Conservation (phyloP, 2,888 invertebrate genomes). For the Idaea dimidiata region DNA sequence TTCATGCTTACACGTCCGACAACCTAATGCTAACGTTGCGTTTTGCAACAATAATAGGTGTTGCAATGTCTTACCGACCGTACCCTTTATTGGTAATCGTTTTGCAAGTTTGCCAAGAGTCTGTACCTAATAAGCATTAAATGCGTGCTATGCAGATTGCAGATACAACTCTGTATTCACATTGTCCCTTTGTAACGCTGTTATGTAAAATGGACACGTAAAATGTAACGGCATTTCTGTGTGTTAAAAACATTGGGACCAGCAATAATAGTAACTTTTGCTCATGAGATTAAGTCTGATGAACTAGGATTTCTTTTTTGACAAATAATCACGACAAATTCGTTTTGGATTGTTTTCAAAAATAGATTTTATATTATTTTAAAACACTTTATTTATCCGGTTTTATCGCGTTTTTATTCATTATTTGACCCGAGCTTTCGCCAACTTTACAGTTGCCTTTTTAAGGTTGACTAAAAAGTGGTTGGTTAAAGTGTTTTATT, state of each 20-base stretch:
- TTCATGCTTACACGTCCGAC: slow-evolving; percentile 7
- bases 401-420: no score
- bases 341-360: no score
- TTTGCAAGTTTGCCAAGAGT: slow-evolving; percentile 21
- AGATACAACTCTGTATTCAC: slow-evolving; percentile 4
- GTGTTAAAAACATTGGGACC: not conserved
- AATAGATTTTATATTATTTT: no score
- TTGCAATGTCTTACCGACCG: slow-evolving; percentile 36
- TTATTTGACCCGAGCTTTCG: no score
- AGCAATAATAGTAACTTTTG: not conserved
- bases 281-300: not conserved
- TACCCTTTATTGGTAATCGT: slow-evolving; percentile 39
- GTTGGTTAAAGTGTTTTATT: no score
- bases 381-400: no score
- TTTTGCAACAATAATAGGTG: slow-evolving; percentile 44
- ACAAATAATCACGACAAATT: no score
- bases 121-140: slow-evolving; percentile 31
- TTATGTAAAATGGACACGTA: slow-evolving; percentile 20
- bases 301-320: not conserved
- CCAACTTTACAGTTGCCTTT: no score
- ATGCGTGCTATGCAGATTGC: slow-evolving; percentile 26
- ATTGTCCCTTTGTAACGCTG: slow-evolving; percentile 8
- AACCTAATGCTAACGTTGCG: slow-evolving; percentile 36
- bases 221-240: slow-evolving; percentile 18
- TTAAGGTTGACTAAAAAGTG: no score